Percentiles rank a stretch among this genome's conserved stretches.
These are phyloP conservation scores for Aix galericulata DNA, from an alignment of 2,113 vertebrate species.

Conservation along the genomic window DNA sequence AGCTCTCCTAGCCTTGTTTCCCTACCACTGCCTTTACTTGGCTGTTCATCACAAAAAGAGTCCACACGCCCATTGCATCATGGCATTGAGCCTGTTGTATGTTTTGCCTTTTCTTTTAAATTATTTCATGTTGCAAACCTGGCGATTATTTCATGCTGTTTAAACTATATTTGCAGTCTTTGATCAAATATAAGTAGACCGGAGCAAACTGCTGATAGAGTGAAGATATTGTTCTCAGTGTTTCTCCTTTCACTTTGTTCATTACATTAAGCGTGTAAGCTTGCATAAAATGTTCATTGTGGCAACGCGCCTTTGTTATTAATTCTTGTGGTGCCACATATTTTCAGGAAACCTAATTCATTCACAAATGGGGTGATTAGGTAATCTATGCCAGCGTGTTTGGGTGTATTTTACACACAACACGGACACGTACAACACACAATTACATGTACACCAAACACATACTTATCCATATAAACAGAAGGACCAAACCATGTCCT, in stretches of 20 bases:
- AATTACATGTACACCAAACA: not conserved
- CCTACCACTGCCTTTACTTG: conserved; percentile 66
- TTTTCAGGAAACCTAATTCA: conserved; percentile 50
- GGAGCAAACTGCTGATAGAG: conserved; percentile 75
- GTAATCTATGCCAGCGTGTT: conserved; percentile 1
- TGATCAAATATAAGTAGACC: conserved; percentile 78
- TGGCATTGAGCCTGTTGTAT: conserved; percentile 34
- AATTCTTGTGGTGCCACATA: conserved; percentile 58
- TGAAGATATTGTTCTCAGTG: conserved; percentile 74
- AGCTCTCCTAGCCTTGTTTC: conserved; percentile 74
- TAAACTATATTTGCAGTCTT: conserved; percentile 80
- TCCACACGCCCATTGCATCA: conserved; percentile 17
- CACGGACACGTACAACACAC: not conserved
- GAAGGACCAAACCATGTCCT: not conserved
- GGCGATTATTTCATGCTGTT: conserved; percentile 81
- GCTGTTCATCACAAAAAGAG: conserved; percentile 77
- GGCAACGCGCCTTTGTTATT: conserved; percentile 60
- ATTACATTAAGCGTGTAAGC: conserved; percentile 48
- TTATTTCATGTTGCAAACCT: conserved; percentile 75
- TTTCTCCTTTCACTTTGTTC: conserved; percentile 66
- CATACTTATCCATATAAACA: not conserved
- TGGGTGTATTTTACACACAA: not conserved
- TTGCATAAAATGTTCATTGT: conserved; percentile 62
- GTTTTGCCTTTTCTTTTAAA: conserved; percentile 70
- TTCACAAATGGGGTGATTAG: conserved; percentile 43